Conservation (phyloP, 2,797 vertebrate species). For the Phoebastria nigripes region DNA sequence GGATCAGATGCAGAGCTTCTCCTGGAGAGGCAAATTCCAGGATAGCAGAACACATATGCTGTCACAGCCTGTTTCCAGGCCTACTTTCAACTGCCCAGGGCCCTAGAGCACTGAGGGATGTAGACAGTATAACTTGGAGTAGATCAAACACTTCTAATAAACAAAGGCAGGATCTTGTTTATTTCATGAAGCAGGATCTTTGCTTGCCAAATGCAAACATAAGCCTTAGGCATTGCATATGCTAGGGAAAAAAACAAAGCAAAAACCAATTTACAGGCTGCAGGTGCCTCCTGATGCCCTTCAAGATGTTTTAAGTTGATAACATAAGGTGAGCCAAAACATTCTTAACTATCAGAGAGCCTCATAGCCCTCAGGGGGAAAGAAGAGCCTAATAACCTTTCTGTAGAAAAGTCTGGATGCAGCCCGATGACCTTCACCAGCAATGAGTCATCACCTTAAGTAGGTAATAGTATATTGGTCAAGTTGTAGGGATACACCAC, state of each 20-base stretch:
- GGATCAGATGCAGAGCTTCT: neutral
- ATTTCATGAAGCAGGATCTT: neutral
- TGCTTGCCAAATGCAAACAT: neutral
- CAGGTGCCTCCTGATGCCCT: neutral
- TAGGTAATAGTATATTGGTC: neutral
- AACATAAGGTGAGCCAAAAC: neutral
- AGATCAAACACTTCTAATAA: neutral
- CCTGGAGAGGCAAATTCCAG: neutral
- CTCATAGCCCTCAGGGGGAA: neutral
- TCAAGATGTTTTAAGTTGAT: constrained; percentile 13
- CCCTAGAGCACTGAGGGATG: neutral
- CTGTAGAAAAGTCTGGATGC: neutral
- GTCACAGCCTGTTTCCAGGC: neutral
- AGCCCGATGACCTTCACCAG: neutral
- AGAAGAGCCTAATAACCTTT: neutral
- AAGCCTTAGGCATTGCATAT: neutral
- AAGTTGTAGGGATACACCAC: neutral
- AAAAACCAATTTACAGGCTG: neutral
- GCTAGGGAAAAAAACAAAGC: neutral
- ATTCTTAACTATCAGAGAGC: neutral
- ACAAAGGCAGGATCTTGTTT: constrained; percentile 24
- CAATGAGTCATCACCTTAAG: neutral
- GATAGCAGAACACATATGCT: neutral
- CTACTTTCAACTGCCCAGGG: neutral
- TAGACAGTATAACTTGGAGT: neutral